These are phyloP conservation scores for Amazona vittata DNA, from an alignment of 2,113 vertebrate species.

Conservation along the genomic window DNA sequence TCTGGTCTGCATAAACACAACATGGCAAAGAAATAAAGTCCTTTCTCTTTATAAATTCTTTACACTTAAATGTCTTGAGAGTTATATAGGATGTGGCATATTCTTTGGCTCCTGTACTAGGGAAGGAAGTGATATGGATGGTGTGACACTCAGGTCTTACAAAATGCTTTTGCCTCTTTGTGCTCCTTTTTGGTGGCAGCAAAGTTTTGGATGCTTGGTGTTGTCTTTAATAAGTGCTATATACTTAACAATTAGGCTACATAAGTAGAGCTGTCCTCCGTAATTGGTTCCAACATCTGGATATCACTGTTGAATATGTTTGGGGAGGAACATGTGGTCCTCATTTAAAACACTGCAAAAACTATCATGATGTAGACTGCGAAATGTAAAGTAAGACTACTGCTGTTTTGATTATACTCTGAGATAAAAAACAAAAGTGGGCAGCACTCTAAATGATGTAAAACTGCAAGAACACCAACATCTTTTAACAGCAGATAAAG, in stretches of 20 bases:
- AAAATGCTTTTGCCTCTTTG: background rate
- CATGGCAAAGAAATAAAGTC: background rate
- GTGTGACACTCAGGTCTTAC: background rate
- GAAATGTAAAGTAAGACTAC: slow-evolving; percentile 71
- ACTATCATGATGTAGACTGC: slow-evolving; percentile 46
- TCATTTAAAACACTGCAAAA: slow-evolving; percentile 69
- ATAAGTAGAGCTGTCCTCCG: slow-evolving; percentile 35
- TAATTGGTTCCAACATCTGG: slow-evolving; percentile 74
- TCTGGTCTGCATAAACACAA: background rate
- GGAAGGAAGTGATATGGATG: background rate
- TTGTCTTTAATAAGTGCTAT: background rate
- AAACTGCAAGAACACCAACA: slow-evolving; percentile 18
- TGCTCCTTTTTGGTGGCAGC: background rate
- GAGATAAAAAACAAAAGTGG: slow-evolving; percentile 52
- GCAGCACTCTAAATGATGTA: background rate
- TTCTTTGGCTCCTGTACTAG: background rate
- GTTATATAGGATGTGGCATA: background rate
- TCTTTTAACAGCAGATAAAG: slow-evolving; percentile 13
- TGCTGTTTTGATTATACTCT: slow-evolving; percentile 67
- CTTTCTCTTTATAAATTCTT: background rate
- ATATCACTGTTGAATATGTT: slow-evolving; percentile 54
- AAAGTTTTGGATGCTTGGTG: background rate
- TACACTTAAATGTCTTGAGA: background rate
- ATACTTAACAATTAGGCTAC: slow-evolving; percentile 12
- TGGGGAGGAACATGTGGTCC: slow-evolving; percentile 64